Evolutionary conservation across 2,113 vertebrate genomes (phyloP).

Genomic region (Sylvia atricapilla): DNA sequence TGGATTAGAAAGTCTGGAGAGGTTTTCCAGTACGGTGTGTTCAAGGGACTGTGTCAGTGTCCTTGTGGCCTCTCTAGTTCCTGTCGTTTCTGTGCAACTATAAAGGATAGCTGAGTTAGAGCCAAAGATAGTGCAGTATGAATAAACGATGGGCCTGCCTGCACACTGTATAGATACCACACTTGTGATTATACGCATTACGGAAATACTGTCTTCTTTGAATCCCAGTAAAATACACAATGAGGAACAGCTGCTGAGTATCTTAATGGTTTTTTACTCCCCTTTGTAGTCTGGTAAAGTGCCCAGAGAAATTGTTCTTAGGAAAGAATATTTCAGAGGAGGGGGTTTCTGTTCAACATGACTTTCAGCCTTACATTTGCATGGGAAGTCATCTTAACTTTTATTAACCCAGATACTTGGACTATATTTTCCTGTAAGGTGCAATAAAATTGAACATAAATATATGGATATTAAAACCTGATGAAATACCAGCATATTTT

Average conservation of each 20-base stretch:
- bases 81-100: not conserved
- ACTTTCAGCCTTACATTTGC: not conserved
- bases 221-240: not conserved
- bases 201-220: not conserved
- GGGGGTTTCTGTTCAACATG: not conserved
- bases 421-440: not conserved
- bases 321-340: not conserved
- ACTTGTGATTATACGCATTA: not conserved
- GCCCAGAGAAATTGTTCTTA: not conserved
- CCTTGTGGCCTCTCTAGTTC: not conserved
- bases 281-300: not conserved
- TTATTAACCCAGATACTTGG: not conserved
- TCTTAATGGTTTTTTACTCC: not conserved
- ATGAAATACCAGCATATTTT: not conserved
- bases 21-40: not conserved
- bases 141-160: not conserved
- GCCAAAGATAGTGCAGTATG: not conserved
- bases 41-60: not conserved
- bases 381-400: not conserved
- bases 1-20: not conserved
- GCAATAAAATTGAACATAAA: not conserved
- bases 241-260: not conserved
- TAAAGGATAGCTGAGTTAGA: not conserved
- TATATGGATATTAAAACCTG: not conserved
- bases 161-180: not conserved